phyloP scores from a whole-genome alignment of 2,888 invertebrate genomes.

The Heliconius ethilla region DNA sequence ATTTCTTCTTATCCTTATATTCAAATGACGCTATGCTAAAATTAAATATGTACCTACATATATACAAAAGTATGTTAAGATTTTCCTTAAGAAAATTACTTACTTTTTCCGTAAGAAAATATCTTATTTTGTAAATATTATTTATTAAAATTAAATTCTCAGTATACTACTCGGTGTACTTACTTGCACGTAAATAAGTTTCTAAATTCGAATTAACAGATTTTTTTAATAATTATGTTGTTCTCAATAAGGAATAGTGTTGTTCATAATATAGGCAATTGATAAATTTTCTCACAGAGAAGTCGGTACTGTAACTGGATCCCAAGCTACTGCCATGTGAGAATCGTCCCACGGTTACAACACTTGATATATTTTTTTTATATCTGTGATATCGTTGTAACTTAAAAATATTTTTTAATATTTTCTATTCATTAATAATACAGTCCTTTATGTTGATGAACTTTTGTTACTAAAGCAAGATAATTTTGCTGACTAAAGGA shows the following conservation, averaged over 20 bases:
- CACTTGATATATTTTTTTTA: slow-evolving; percentile 53
- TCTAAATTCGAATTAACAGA: background rate
- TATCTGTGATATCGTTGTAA: slow-evolving; percentile 52
- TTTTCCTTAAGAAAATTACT: too few relatives aligned
- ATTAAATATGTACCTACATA: background rate
- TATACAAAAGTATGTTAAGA: slow-evolving; percentile 1
- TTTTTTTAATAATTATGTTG: slow-evolving; percentile 1
- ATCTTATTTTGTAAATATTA: too few relatives aligned
- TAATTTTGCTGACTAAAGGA: background rate
- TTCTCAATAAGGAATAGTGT: slow-evolving; percentile 51
- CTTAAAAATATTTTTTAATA: background rate
- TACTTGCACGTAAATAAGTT: background rate
- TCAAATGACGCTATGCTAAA: background rate
- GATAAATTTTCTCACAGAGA: slow-evolving; percentile 63
- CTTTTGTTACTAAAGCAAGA: background rate
- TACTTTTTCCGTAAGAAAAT: too few relatives aligned
- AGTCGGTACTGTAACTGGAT: slow-evolving; percentile 66
- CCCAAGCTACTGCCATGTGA: slow-evolving; percentile 60
- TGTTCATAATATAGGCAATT: slow-evolving; percentile 49
- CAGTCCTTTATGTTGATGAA: background rate
- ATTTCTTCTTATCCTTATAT: slow-evolving; percentile 37
- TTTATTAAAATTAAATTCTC: background rate
- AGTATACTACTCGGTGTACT: too few relatives aligned
- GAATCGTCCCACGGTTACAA: slow-evolving; percentile 69
- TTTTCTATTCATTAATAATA: background rate